Evolutionary conservation across 2,888 invertebrate genomes (phyloP).

Genomic region (Griposia aprilina): DNA sequence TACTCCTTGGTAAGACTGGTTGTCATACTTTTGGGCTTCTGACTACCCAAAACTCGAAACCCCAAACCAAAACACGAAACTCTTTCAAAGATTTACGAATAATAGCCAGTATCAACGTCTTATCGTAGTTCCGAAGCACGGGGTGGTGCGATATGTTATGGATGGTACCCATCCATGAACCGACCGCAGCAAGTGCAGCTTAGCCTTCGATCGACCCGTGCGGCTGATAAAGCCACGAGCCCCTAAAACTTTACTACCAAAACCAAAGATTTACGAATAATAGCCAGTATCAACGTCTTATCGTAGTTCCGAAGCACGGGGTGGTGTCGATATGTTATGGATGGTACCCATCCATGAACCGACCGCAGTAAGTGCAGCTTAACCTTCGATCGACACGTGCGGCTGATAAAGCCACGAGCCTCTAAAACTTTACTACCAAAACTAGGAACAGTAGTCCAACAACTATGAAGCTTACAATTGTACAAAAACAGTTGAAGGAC

Average conservation of each 20-base stretch:
- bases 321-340: background rate
- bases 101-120: background rate
- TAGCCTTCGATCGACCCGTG: background rate
- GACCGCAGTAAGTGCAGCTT: background rate
- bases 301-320: background rate
- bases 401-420: background rate
- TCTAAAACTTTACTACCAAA: background rate
- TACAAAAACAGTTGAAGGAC: conserved; percentile 61
- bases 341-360: background rate
- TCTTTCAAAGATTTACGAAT: background rate
- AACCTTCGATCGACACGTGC: background rate
- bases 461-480: conserved; percentile 54
- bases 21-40: background rate
- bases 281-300: background rate
- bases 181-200: background rate
- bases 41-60: background rate
- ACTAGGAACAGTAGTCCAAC: conserved; percentile 6
- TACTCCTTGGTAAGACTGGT: background rate
- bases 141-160: background rate
- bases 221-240: background rate
- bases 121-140: background rate
- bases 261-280: background rate
- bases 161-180: background rate
- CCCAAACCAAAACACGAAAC: no score
- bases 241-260: no score